These are phyloP conservation scores for Diplosoma virens DNA, from an alignment of 23 tunicate genomes.

Conservation along the genomic window DNA sequence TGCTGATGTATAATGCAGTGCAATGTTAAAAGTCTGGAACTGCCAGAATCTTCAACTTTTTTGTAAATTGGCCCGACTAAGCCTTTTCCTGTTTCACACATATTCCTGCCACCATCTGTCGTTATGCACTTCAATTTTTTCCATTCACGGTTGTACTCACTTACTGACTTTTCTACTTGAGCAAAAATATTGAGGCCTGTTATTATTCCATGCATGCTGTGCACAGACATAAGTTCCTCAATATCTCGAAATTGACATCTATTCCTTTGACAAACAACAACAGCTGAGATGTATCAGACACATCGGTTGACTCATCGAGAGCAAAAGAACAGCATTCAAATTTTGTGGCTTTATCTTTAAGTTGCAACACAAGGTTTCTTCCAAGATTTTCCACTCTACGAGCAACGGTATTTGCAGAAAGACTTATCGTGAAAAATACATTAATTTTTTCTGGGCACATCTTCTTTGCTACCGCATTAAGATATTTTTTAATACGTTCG, in stretches of 20 bases:
- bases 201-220: not conserved
- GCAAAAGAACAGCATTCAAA: not conserved
- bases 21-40: not conserved
- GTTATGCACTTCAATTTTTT: not conserved
- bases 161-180: not conserved
- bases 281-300: not conserved
- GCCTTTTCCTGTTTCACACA: not conserved
- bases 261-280: not conserved
- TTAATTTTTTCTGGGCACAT: not conserved
- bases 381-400: not conserved
- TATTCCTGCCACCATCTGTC: not conserved
- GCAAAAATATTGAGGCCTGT: not conserved
- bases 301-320: not conserved
- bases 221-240: not conserved
- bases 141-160: not conserved
- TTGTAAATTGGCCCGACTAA: not conserved
- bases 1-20: not conserved
- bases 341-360: not conserved
- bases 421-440: not conserved
- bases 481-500: not conserved
- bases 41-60: not conserved
- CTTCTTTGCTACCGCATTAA: not conserved
- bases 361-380: not conserved
- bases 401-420: not conserved
- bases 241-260: not conserved